Evolutionary conservation across 2,797 vertebrate genomes (phyloP).

Genomic region (Rhincodon typus): DNA sequence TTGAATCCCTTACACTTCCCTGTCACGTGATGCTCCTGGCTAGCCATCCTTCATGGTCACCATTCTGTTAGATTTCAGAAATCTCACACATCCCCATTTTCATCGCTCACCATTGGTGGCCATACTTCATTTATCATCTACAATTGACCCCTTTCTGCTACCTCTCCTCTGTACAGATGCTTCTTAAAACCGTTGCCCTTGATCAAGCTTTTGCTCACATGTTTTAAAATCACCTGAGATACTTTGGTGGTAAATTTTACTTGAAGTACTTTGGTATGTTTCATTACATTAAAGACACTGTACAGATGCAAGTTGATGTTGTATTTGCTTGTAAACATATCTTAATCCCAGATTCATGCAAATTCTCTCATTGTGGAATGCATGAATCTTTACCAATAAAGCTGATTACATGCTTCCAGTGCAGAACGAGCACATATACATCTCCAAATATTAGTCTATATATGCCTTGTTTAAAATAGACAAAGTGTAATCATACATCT

Average conservation of each 20-base stretch:
- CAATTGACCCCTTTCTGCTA: neutral
- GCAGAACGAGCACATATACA: neutral
- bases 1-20: neutral
- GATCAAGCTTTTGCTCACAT: neutral
- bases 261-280: neutral
- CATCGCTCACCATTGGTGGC: neutral
- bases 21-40: neutral
- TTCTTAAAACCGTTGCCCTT: neutral
- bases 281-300: no score
- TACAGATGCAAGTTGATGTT: neutral
- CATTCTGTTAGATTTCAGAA: neutral
- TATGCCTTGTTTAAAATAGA: neutral
- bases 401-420: neutral
- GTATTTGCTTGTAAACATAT: neutral
- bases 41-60: neutral
- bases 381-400: neutral
- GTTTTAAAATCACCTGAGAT: neutral
- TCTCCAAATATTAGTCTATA: neutral
- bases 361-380: no score
- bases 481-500: neutral
- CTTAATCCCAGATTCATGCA: neutral
- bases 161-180: neutral
- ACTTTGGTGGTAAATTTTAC: neutral
- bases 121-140: neutral
- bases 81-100: neutral